Base-by-base conservation (phyloP, 2,888 invertebrate genomes). In the Rhagonycha fulva region DNA sequence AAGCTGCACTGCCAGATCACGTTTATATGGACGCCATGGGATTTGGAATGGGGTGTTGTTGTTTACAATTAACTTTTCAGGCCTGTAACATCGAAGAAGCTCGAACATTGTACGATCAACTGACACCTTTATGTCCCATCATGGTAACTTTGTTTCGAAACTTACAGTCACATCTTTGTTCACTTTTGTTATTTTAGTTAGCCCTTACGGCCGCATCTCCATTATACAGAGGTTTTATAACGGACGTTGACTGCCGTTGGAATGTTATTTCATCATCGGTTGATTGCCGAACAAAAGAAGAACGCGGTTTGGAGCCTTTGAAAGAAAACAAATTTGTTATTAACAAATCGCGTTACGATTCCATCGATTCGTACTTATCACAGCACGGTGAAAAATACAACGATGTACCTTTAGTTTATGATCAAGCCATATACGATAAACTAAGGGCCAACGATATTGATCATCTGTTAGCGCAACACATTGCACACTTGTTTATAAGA, bases 21-120 rank as follows among this genome's bases (percentile, higher is more conserved):
- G 95, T 99, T 79, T 98, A 99, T 85, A 94, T 99, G 94, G 99
- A 99, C 88, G 97, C 98, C 1, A 99, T 99, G 99, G 99, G 98
- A 24, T 99, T 99, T 87, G 99, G 98, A 73, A 99, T 99, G 99
- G 99, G 99, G 30, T 98, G 98, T 87, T 98, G 97, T 84, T 99
- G 98, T 86, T 90, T 99, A 61, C 99, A 99, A 88, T 91, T 98
- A 74, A 98, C 97, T 69, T 99, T 99, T 90, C 95, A 97, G 89
- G 98, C 99, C 1, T 97, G 97, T 87, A 98, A 98, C 87, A 97
- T 99, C 80, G 92, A 92, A 66, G 99, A 99, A 89, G 99, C 99
- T 4, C 91, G 98, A 79, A 95, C 95, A 60, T 90, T 99, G 0
- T 99, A 99, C 86, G 99, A 99, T 88, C 99, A 99, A 87, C 91